A percentile compares a stretch with the other conserved stretches of the same genome.
phyloP scores from a whole-genome alignment of 2,113 vertebrate species.

The Microcebus lehilahytsara region DNA sequence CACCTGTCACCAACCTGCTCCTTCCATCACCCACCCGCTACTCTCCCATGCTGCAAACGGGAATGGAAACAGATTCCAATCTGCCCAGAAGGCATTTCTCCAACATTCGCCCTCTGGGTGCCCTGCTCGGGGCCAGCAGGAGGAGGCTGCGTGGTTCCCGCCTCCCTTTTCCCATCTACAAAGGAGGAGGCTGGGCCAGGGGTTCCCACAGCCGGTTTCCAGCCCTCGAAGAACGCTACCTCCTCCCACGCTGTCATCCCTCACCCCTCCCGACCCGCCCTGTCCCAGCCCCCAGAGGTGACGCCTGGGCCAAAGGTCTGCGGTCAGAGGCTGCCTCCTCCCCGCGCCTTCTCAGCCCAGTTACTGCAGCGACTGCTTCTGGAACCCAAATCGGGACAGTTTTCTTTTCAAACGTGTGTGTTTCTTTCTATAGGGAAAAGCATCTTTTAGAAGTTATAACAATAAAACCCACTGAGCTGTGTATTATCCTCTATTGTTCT shows the following conservation, averaged over 20 bases:
- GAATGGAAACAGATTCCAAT: neutral
- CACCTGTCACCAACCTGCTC: neutral
- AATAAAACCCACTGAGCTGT: neutral
- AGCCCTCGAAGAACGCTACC: fast-evolving
- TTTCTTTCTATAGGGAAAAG: neutral
- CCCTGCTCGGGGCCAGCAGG: neutral
- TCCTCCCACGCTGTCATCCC: neutral
- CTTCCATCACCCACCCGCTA: neutral
- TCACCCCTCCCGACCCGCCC: fast-evolving
- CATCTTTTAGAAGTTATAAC: neutral
- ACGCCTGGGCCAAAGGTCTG: neutral
- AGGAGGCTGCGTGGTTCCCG: too few relatives aligned
- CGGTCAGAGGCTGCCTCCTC: neutral
- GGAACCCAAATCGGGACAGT: neutral
- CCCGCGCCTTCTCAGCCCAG: fast-evolving
- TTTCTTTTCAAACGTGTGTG: neutral
- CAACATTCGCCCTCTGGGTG: neutral
- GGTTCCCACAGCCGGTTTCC: neutral
- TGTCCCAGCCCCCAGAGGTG: neutral
- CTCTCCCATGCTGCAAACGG: neutral
- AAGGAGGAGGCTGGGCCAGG: neutral
- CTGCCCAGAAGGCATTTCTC: neutral
- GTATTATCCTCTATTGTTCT: neutral
- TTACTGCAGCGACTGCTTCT: neutral
- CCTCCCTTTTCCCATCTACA: neutral